These are phyloP conservation scores for Mizuhopecten yessoensis DNA, from an alignment of 1,140 invertebrate genomes.

Conservation along the genomic window DNA sequence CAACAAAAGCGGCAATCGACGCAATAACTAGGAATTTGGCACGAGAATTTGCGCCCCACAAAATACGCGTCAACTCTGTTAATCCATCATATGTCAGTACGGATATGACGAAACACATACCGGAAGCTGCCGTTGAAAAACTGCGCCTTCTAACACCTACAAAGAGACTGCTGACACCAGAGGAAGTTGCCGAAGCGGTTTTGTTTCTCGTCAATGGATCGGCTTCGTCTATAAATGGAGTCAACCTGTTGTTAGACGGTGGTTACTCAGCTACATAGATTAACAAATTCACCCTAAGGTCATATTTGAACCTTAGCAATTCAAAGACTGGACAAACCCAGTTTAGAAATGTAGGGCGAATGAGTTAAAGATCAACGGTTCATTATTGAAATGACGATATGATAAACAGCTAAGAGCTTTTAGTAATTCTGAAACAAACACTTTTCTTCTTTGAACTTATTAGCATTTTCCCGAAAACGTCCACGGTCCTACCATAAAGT, in stretches of 20 bases:
- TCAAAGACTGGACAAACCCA: too few species aligned
- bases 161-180: background rate
- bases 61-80: background rate
- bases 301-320: too few species aligned
- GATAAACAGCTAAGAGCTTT: too few species aligned
- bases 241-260: background rate
- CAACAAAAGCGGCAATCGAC: background rate
- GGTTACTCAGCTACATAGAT: background rate
- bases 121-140: background rate
- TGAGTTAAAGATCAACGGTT: too few species aligned
- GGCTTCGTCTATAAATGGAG: background rate
- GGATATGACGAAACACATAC: constrained; percentile 27
- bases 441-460: too few species aligned
- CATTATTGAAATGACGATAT: too few species aligned
- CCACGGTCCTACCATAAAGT: too few species aligned
- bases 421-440: too few species aligned
- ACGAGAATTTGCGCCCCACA: background rate
- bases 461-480: too few species aligned
- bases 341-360: too few species aligned
- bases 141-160: constrained; percentile 1
- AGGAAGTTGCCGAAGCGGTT: constrained; percentile 23
- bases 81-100: constrained; percentile 26
- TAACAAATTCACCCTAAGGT: too few species aligned
- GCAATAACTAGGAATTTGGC: background rate
- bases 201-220: constrained; percentile 20